These are phyloP conservation scores for Ecliptopera silaceata DNA, from an alignment of 2,888 invertebrate species.

Conservation along the genomic window DNA sequence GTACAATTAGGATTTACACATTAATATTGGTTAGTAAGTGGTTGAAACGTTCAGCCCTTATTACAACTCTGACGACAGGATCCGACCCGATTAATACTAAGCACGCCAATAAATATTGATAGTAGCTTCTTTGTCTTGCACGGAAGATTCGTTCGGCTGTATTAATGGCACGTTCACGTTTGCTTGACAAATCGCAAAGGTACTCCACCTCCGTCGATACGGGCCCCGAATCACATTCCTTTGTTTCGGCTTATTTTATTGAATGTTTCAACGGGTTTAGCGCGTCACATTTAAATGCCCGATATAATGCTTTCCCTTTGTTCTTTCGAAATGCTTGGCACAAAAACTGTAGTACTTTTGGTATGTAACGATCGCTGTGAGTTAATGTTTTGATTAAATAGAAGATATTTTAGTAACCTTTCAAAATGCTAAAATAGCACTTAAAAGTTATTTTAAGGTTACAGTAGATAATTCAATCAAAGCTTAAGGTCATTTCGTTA, in stretches of 20 bases:
- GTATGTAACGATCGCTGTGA: not conserved
- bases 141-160: slow-evolving; percentile 74
- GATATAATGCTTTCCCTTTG: slow-evolving; percentile 27
- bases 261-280: slow-evolving; percentile 33
- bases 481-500: slow-evolving; percentile 11
- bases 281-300: slow-evolving; percentile 34
- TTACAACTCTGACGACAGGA: slow-evolving; percentile 50
- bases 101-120: slow-evolving; percentile 81
- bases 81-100: slow-evolving; percentile 80
- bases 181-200: slow-evolving; percentile 68
- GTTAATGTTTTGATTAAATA: slow-evolving; percentile 6
- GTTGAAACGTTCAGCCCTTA: not conserved
- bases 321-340: slow-evolving; percentile 14
- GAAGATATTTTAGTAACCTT: not conserved
- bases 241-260: slow-evolving; percentile 39
- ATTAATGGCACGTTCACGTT: slow-evolving; percentile 76
- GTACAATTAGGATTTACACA: too few relatives aligned
- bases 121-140: slow-evolving; percentile 78
- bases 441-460: slow-evolving; percentile 8
- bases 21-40: too few relatives aligned
- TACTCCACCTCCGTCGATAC: slow-evolving; percentile 39
- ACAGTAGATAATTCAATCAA: slow-evolving; percentile 9
- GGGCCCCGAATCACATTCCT: slow-evolving; percentile 38
- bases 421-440: not conserved
- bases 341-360: slow-evolving; percentile 12